A percentile compares a stretch with the other conserved stretches of the same genome.
phyloP scores from a whole-genome alignment of 2,113 vertebrate species.

The Elephas maximus region DNA sequence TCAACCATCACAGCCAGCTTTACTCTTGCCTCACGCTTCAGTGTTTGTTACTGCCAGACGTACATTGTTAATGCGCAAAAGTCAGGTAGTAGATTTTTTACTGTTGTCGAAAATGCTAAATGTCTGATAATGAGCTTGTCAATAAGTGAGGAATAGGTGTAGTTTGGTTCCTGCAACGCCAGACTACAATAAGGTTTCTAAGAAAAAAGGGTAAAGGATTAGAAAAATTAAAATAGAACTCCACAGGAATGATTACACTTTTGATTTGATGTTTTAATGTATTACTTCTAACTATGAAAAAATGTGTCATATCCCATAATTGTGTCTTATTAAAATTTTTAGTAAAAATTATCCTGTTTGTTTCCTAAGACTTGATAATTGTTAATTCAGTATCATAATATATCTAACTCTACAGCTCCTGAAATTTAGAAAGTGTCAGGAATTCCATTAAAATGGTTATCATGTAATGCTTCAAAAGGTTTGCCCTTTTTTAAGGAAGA shows the following conservation, averaged over 20 bases:
- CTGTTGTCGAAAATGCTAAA: no score
- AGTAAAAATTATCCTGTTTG: neutral
- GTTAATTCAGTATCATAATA: neutral
- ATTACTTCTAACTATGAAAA: neutral
- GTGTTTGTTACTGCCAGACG: no score
- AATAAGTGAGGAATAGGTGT: neutral
- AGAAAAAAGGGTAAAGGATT: neutral
- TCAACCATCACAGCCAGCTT: no score
- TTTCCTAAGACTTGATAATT: constrained; percentile 5
- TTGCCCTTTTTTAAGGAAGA: neutral
- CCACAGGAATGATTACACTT: constrained; percentile 28
- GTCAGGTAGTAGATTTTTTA: no score
- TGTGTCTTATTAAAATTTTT: neutral
- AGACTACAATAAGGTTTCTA: neutral
- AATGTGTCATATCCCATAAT: neutral
- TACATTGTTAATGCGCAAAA: no score
- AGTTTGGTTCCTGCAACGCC: neutral
- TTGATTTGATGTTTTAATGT: neutral
- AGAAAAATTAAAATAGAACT: neutral
- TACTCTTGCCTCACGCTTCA: no score
- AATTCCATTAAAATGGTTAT: constrained; percentile 26
- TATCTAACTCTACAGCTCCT: neutral
- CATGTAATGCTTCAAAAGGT: neutral
- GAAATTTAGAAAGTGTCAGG: neutral
- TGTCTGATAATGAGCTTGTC: no score